These are phyloP conservation scores for Calidris pygmaea DNA, from an alignment of 2,113 vertebrate species.

Conservation along the genomic window DNA sequence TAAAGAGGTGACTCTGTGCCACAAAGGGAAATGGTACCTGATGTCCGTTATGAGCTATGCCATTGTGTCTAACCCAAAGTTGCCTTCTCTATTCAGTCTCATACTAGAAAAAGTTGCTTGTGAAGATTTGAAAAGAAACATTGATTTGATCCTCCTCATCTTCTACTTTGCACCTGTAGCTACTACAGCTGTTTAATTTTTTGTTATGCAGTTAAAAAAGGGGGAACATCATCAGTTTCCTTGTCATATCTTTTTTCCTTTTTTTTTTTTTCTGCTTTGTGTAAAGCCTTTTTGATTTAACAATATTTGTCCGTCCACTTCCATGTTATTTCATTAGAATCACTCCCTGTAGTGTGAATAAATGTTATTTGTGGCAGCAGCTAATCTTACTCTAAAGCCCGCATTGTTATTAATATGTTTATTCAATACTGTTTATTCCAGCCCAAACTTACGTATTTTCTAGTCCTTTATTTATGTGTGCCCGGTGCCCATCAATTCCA, in stretches of 20 bases:
- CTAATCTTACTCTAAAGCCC: slow-evolving; percentile 4
- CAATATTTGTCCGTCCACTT: not conserved
- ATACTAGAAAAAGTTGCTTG: not conserved
- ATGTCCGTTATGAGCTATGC: not conserved
- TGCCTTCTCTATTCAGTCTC: not conserved
- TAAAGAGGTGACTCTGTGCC: not conserved
- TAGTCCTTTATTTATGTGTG: not conserved
- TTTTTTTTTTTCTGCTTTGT: not conserved
- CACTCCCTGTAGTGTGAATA: slow-evolving; percentile 39
- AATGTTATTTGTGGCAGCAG: slow-evolving; percentile 48
- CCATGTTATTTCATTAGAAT: slow-evolving; percentile 1
- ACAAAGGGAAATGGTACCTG: not conserved
- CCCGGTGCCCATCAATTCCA: not conserved
- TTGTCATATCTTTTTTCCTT: not conserved
- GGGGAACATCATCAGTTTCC: not conserved
- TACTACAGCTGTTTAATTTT: not conserved
- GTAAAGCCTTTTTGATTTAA: slow-evolving; percentile 18
- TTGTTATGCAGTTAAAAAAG: not conserved
- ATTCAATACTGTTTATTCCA: slow-evolving; percentile 18
- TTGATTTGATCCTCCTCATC: not conserved
- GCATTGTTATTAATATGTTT: slow-evolving; percentile 24
- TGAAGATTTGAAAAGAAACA: not conserved
- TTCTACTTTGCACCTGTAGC: not conserved
- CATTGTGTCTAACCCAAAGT: not conserved
- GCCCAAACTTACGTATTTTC: not conserved